Evolutionary conservation across 2,113 vertebrate genomes (phyloP).

Genomic region (Suncus etruscus): DNA sequence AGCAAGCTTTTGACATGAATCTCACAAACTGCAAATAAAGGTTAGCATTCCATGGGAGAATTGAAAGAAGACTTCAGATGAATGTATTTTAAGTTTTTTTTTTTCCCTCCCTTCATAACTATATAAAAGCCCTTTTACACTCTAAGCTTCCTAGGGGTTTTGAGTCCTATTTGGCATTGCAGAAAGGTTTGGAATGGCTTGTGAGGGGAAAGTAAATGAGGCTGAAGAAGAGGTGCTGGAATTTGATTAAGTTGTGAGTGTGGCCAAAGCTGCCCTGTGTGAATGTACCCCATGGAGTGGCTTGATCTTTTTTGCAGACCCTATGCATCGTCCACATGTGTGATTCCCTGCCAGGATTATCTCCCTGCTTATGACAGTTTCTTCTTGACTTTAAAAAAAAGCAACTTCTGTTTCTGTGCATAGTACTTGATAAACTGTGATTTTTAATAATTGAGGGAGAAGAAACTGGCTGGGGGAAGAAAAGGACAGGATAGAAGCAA

Average conservation of each 20-base stretch:
- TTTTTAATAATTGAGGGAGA: constrained; percentile 8
- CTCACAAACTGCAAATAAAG: constrained; percentile 83
- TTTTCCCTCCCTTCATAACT: background rate
- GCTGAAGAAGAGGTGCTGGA: constrained; percentile 49
- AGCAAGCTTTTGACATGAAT: constrained; percentile 80
- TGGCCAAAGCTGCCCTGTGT: background rate
- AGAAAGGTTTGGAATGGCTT: constrained; percentile 63
- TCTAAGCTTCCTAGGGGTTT: constrained; percentile 66
- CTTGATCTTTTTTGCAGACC: constrained; percentile 23
- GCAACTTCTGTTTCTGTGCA: background rate
- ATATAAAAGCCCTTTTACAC: constrained; percentile 71
- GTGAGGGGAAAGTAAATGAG: constrained; percentile 76
- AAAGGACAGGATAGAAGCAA: background rate
- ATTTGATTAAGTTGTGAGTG: constrained; percentile 58
- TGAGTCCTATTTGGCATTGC: constrained; percentile 68
- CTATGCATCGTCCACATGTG: background rate
- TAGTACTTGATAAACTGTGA: background rate
- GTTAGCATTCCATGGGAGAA: constrained; percentile 80
- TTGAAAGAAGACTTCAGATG: constrained; percentile 72
- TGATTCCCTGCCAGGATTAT: background rate
- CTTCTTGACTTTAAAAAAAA: constrained; percentile 29
- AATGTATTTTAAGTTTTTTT: constrained; percentile 75
- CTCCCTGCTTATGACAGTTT: background rate
- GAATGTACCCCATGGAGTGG: background rate
- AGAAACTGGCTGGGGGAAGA: background rate